phyloP scores from a whole-genome alignment of 2,888 invertebrate species.

The Trichopoda pennipes region DNA sequence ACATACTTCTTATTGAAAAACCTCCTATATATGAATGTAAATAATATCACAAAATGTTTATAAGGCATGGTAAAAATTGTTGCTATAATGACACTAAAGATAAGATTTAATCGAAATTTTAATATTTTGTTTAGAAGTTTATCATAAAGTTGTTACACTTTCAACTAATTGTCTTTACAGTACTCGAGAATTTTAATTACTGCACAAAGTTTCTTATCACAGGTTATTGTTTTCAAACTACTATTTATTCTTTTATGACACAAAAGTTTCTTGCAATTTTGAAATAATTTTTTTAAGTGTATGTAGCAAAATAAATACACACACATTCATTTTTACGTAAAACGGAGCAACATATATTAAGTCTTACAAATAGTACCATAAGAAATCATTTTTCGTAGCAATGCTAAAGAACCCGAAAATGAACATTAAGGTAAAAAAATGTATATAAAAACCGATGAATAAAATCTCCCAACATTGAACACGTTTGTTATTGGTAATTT shows the following conservation, averaged over 20 bases:
- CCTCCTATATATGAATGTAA: too few species aligned
- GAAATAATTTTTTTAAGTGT: conserved; percentile 5
- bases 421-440: conserved; percentile 10
- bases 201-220: neutral
- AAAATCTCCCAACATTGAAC: conserved; percentile 50
- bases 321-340: neutral
- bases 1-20: too few species aligned
- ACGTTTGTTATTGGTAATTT: conserved; percentile 70
- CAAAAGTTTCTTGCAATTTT: too few species aligned
- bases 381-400: conserved; percentile 13
- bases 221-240: too few species aligned
- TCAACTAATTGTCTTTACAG: too few species aligned
- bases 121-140: too few species aligned
- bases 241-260: neutral
- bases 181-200: too few species aligned
- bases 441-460: conserved; percentile 14
- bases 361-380: conserved; percentile 24
- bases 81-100: too few species aligned
- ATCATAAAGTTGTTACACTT: too few species aligned
- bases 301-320: neutral
- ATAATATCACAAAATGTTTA: too few species aligned
- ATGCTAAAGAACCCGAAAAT: conserved; percentile 15
- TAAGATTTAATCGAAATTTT: too few species aligned
- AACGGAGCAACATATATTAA: conserved; percentile 8
- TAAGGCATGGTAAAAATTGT: too few species aligned